Evolutionary conservation across 2,888 invertebrate species (phyloP), one percentile per base, ranked within the genome.

Genomic region (Pristionchus exspectatus): DNA sequence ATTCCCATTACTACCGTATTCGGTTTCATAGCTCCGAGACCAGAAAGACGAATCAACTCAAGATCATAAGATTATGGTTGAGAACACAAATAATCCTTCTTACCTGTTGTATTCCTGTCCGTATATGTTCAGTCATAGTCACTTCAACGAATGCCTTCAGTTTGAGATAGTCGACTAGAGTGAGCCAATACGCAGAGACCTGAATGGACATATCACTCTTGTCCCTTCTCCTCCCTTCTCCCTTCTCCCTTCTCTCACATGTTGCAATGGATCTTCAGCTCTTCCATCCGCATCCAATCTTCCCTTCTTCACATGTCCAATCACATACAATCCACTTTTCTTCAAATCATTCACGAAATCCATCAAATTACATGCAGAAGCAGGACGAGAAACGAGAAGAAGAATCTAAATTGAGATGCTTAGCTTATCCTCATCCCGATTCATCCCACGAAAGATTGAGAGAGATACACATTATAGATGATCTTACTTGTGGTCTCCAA

Each of bases 1-100:
- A 98, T 99, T 30, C 99, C 99, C 83, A 99, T 96, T 63, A 99
- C 96, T 90, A 99, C 97, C 0, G 99, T 99, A 95, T 99, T 99
- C 0, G 99, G 98, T 95, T 99, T 99, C 99, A 99, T 99, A 24
- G 99, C 99, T 0, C 99, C 99, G 95, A 99, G 97, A 5, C 99
- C 99, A 27, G 93, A 93, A 0, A 95, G 90, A 14, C 95, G 91
- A 87, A 94, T 95, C 27, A 93, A 87, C 92, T 92, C 27, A 90
- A 72, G 24, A 87, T 24, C n/a, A n/a, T 0, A 16, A 74, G 38
- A 27, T 38, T 74, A 30, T 12, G 30, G 16, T 69, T n/a, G n/a
- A 16, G 30, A 27, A 69, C 9, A 69, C 16, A 69, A 69, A n/a
- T 14, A 5, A 72, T 5, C 12, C 33, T 4, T 33, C n/a, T 33